Base-by-base conservation (phyloP, 1,140 invertebrate species). In the Leptopilina boulardi region DNA sequence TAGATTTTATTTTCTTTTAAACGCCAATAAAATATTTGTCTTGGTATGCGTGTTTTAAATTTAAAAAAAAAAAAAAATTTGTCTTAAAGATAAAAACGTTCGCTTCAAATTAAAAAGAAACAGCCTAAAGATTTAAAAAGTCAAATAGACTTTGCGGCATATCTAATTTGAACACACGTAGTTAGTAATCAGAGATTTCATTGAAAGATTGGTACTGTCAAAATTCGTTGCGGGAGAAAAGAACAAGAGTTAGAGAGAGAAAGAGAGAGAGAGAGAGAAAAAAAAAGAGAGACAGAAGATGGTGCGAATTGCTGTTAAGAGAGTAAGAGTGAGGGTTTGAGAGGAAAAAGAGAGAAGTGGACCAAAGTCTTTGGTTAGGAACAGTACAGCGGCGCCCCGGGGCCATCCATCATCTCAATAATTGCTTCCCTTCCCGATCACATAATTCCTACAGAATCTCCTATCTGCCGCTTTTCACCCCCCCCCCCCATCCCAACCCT, bases 391-490 rank as follows among this genome's bases (percentile, higher is more conserved):
- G 86, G 87, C 88, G 86, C 89, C 89, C 87, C 78, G 82, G 80
- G 87, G 87, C 89, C 87, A 91, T 90, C 88, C 88, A 90, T 91
- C 89, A 90, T 89, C 84, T 83, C 87, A 88, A 90, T 91, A 91
- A 91, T 91, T 91, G 89, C 89, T 89, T 90, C 88, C 87, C 89
- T 89, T 89, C 85, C 89, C 88, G n/a, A 88, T 89, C 87, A 80
- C 84, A 89, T 88, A 89, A 89, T 89, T 89, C 87, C 87, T 89
- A 86, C 88, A 86, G 87, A 88, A 87, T 84, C 80, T 77, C 77
- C 73, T 76, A 44, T 30, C 75, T 72, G 71, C 80, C n/a, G 23
- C 54, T 34, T 42, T 51, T 59, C 70, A 56, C 72, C 42, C 38
- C 75, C 72, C 34, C 75, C 78, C 73, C 71, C 71, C n/a, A n/a